These are phyloP conservation scores for Thalassaphorura encarpata DNA, from an alignment of 1,140 invertebrate genomes.

Conservation along the genomic window DNA sequence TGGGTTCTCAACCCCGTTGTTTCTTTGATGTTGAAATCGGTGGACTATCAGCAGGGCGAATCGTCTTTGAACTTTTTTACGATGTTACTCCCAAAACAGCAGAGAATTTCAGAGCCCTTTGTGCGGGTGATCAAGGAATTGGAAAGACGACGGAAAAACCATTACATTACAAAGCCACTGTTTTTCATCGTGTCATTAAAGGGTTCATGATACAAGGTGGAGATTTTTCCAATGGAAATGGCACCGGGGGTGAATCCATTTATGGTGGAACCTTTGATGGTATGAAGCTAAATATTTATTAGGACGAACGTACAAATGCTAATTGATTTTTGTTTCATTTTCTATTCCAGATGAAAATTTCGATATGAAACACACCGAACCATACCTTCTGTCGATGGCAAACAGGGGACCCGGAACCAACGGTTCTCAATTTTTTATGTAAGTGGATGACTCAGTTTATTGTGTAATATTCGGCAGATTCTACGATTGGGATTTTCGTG, in stretches of 20 bases:
- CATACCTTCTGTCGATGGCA: constrained; percentile 87
- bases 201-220: constrained; percentile 71
- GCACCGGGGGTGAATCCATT: constrained; percentile 82
- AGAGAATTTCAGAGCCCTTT: constrained; percentile 86
- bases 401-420: constrained; percentile 94
- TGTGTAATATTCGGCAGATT: no score
- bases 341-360: constrained; percentile 75
- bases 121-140: constrained; percentile 75
- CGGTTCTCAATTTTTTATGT: constrained; percentile 97
- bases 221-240: constrained; percentile 79
- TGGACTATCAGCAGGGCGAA: constrained; percentile 69
- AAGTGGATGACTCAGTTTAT: no score
- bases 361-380: constrained; percentile 73
- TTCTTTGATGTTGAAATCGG: constrained; percentile 73
- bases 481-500: no score
- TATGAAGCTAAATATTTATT: constrained; percentile 40
- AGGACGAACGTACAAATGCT: no score
- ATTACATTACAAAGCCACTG: constrained; percentile 54
- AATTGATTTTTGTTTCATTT: constrained; percentile 38
- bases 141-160: constrained; percentile 60
- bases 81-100: constrained; percentile 88
- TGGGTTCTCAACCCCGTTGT: constrained; percentile 17
- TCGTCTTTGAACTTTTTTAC: constrained; percentile 88
- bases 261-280: constrained; percentile 81
- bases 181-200: constrained; percentile 85